A percentile compares a stretch with the other conserved stretches of the same genome.
These are phyloP conservation scores for Scalopus aquaticus DNA, from an alignment of 2,113 vertebrate genomes.

Conservation along the genomic window DNA sequence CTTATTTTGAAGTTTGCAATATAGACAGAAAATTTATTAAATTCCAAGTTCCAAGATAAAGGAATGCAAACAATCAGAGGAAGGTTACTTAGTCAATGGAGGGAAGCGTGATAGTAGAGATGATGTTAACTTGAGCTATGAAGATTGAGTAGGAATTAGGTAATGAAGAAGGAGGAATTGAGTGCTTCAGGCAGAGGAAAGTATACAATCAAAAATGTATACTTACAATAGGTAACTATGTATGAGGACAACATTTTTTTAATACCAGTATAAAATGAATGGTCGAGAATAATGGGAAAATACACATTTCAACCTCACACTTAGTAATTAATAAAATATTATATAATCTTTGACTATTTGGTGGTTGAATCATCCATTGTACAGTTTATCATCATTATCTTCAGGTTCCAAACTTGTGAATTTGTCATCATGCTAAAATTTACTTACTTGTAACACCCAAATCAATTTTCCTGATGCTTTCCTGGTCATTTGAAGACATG, in stretches of 20 bases:
- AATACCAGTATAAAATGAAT: background rate
- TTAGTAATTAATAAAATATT: background rate
- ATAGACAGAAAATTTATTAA: background rate
- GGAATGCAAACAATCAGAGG: background rate
- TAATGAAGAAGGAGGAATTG: background rate
- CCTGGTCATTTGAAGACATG: background rate
- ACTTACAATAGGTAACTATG: background rate
- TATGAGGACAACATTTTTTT: background rate
- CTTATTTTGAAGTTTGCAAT: background rate
- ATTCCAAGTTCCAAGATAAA: background rate
- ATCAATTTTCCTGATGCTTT: background rate
- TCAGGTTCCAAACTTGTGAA: background rate
- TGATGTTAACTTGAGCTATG: background rate
- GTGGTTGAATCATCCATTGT: background rate
- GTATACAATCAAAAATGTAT: background rate
- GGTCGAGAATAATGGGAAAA: background rate
- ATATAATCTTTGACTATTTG: background rate
- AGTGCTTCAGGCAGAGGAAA: background rate
- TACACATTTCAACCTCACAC: background rate
- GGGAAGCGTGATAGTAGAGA: background rate
- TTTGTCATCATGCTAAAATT: background rate
- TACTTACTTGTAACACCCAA: background rate
- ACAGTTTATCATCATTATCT: background rate
- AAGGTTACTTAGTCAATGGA: background rate
- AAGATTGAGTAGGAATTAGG: background rate